Evolutionary conservation across 2,888 invertebrate genomes (phyloP).

Genomic region (Vesta saturnalis): DNA sequence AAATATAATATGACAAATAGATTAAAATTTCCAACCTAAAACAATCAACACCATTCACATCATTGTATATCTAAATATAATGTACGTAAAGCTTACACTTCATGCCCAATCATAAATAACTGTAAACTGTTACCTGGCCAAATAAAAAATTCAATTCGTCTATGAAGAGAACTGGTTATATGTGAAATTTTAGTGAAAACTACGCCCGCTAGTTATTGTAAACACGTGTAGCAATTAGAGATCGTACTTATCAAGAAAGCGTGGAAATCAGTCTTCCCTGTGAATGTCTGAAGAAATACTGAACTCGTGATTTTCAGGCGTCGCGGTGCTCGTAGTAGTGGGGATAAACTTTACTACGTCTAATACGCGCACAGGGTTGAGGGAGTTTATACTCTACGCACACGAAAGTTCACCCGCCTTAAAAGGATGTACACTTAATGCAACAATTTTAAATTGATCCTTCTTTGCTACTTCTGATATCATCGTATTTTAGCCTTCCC

Average conservation of each 20-base stretch:
- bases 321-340: constrained; percentile 33
- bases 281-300: constrained; percentile 37
- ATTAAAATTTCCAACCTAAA: too few relatives aligned
- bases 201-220: neutral
- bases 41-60: too few relatives aligned
- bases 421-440: constrained; percentile 10
- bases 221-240: constrained; percentile 21
- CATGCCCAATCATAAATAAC: too few relatives aligned
- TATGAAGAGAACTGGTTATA: neutral
- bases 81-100: too few relatives aligned
- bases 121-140: constrained; percentile 15
- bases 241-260: constrained; percentile 19
- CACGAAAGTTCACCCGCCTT: constrained; percentile 13
- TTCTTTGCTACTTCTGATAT: too few relatives aligned
- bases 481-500: too few relatives aligned
- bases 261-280: constrained; percentile 20
- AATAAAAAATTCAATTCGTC: neutral
- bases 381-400: constrained; percentile 36
- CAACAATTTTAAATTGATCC: neutral
- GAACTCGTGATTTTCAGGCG: constrained; percentile 31
- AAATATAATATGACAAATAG: too few relatives aligned
- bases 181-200: neutral
- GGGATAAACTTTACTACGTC: constrained; percentile 40
- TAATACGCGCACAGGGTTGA: constrained; percentile 34
- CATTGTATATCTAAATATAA: too few relatives aligned